Base-by-base conservation (phyloP, 2,888 invertebrate genomes). In the Melinaea marsaeus region DNA sequence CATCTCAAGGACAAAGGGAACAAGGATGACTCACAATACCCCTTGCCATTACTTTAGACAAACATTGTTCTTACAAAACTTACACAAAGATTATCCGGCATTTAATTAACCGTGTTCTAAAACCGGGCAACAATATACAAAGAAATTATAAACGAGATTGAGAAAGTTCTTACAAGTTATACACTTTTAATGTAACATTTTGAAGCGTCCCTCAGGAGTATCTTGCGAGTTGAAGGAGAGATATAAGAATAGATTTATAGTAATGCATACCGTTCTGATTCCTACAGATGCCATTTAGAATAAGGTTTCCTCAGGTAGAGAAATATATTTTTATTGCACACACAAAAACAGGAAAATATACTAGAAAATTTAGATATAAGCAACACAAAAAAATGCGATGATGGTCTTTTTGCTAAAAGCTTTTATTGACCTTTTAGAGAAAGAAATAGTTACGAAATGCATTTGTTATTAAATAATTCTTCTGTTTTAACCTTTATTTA, bases 61-160 rank as follows among this genome's bases (percentile, higher is more conserved):
- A 51, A 51, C 51, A 51, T 51, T 32, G 51, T 32, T 51, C 51
- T 32, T 32, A 11, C 9, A 51, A 51, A 51, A 51, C 51, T 51
- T 32, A 51, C 51, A 51, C 51, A 51, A 51, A 51, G 51, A 32
- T 51, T 51, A 51, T 51, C 51, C 51, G 51, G 51, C 32, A 32
- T 51, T 51, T 51, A 51, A 51, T 51, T 51, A 51, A 51, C 51
- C 51, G 32, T 51, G 32, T 51, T 51, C 32, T 51, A 32, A 51
- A 51, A 51, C 51, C n/a, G 5, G 32, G 51, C 32, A 51, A 51
- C 51, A 51, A 51, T 51, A 51, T 51, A 51, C 22, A 51, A 51
- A 51, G 51, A 51, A 51, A 51, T 51, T 51, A 32, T 9, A 32
- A 51, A 51, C n/a, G 51, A 51, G 32, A 51, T 51, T 51, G 51